Percentiles rank a stretch among this genome's conserved stretches.
These are phyloP conservation scores for Eulemur mongoz DNA, from an alignment of 2,797 vertebrate genomes.

Conservation along the genomic window DNA sequence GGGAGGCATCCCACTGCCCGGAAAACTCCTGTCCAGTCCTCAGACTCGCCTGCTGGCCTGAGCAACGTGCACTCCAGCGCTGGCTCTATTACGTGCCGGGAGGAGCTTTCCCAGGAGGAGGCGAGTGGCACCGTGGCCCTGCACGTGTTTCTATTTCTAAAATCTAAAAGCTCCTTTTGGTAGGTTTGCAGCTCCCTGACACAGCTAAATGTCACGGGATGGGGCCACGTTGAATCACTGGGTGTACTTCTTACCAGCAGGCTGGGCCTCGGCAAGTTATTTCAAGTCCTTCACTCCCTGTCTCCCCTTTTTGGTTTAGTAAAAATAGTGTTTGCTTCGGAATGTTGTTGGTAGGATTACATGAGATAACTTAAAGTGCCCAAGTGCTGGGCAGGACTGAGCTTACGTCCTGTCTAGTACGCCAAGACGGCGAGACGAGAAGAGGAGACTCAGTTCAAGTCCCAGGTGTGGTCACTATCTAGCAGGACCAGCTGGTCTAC, in stretches of 20 bases:
- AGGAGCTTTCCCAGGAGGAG: neutral
- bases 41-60: neutral
- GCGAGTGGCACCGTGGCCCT: neutral
- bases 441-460: neutral
- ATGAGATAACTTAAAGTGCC: neutral
- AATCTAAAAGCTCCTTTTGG: neutral
- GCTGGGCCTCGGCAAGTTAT: neutral
- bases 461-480: rapidly evolving
- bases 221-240: neutral
- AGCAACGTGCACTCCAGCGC: neutral
- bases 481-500: neutral
- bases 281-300: neutral
- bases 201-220: neutral
- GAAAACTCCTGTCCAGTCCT: neutral
- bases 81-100: neutral
- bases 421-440: neutral
- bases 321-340: neutral
- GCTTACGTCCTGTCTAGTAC: neutral
- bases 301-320: neutral
- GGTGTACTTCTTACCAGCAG: neutral
- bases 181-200: neutral
- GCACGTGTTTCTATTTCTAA: neutral
- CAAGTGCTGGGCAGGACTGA: neutral
- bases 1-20: neutral
- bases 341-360: neutral